phyloP scores from a whole-genome alignment of 2,113 vertebrate species.

The Grammomys surdaster region DNA sequence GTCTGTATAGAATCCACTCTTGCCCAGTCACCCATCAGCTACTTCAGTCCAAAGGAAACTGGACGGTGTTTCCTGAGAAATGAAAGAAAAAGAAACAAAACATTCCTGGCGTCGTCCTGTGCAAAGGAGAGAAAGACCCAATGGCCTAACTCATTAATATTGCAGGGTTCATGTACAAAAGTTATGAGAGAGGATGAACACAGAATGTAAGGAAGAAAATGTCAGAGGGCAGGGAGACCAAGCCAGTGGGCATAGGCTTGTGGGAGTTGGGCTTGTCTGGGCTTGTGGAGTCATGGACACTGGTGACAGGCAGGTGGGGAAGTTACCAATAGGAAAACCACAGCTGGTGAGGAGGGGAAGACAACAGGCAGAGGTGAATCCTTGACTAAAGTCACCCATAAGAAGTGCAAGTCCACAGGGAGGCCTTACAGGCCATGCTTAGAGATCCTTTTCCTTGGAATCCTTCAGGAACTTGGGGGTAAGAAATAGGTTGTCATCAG shows the following conservation, averaged over 20 bases:
- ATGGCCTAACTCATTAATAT: fast-evolving
- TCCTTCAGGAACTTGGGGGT: no score
- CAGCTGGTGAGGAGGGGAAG: background rate
- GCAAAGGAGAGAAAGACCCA: background rate
- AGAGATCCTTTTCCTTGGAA: no score
- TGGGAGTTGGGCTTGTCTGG: background rate
- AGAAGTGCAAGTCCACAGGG: no score
- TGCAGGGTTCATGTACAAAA: background rate
- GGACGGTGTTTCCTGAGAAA: background rate
- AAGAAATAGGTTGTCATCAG: no score
- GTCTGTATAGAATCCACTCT: no score
- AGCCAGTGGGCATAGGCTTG: background rate
- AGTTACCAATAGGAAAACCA: background rate
- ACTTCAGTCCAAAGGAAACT: background rate
- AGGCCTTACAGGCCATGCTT: no score
- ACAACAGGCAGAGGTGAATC: background rate
- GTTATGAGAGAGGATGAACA: background rate
- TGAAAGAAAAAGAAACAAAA: background rate
- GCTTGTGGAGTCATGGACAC: background rate
- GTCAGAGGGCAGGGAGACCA: background rate
- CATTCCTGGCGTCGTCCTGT: background rate
- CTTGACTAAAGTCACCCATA: no score
- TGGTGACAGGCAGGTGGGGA: fast-evolving
- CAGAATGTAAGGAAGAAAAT: background rate
- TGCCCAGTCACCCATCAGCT: background rate